phyloP scores from a whole-genome alignment of 1,140 invertebrate genomes.

The Drosophila gunungcola region DNA sequence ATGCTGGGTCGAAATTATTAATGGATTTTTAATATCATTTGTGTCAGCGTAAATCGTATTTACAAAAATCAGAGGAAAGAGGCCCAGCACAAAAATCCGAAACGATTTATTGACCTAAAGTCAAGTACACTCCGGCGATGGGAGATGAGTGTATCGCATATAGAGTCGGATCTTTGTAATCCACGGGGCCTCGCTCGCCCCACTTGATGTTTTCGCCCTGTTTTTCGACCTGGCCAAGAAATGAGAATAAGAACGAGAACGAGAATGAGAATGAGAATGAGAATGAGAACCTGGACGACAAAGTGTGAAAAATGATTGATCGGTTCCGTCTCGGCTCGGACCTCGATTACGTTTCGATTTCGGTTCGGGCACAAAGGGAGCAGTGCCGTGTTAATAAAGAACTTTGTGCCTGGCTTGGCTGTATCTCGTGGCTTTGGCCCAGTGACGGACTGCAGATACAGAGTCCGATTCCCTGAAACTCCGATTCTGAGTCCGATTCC shows the following conservation, averaged over 20 bases:
- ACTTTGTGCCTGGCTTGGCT: conserved; percentile 35
- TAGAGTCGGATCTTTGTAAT: conserved; percentile 10
- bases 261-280: conserved; percentile 5
- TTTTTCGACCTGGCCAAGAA: conserved; percentile 10
- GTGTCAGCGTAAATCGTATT: conserved; percentile 79
- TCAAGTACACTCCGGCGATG: conserved; percentile 54
- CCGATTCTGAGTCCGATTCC: not conserved
- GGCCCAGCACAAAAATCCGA: conserved; percentile 47
- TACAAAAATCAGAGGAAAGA: conserved; percentile 44
- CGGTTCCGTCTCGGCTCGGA: conserved; percentile 51
- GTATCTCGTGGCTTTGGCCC: not conserved
- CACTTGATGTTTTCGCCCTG: conserved; percentile 2
- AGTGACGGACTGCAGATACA: not conserved
- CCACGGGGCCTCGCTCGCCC: conserved; percentile 4
- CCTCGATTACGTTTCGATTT: conserved; percentile 25
- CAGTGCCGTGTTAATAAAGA: conserved; percentile 70
- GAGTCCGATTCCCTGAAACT: not conserved
- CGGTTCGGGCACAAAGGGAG: conserved; percentile 61
- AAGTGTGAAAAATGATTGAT: conserved; percentile 82
- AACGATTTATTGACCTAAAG: conserved; percentile 83
- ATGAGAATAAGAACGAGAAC: conserved; percentile 13
- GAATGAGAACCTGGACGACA: conserved; percentile 28
- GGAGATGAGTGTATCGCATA: conserved; percentile 19
- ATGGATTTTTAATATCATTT: conserved; percentile 84
- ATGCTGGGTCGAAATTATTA: conserved; percentile 71